Evolutionary conservation across 2,797 vertebrate genomes (phyloP), one percentile per base, ranked within the genome.

Genomic region (Siniperca undulata): DNA sequence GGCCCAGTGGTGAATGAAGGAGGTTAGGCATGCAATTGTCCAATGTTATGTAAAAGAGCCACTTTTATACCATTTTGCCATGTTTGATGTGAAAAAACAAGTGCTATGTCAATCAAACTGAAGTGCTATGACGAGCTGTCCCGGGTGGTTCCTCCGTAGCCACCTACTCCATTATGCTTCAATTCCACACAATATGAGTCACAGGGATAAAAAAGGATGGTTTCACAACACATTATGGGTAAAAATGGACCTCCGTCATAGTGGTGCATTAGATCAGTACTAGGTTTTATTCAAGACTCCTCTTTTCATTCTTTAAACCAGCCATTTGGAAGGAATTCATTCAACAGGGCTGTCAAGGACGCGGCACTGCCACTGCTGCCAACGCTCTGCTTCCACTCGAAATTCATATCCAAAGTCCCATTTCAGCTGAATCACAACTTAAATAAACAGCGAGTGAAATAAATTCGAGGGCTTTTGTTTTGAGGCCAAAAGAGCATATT

Each of bases 41-140:
- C 89, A 93, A 79, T 94, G 92, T 94, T 91, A 95, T 95, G 93
- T 88, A 89, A 95, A 95, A 92, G 88, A 94, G 88, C 34, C 81
- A 92, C 91, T 91, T 93, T 92, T 86, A 78, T 90, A 83, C 81
- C 78, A 77, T 89, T 92, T 91, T 44, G 82, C 86, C 88, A 87
- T 87, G 91, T 91, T 88, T 85, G 83, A 94, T 86, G 86, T 90
- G 91, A 80, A 87, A 86, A 80, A 88, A 84, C 74, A 82, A 87
- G 77, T 61, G 74, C 42, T 14, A 3, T 84, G 94, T 93, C 95
- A 95, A 89, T 95, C 95, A 95, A 92, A 91, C 68, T 86, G 69
- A 82, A 87, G 83, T 38, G 67, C 82, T 83, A 89, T 90, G 88
- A 94, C 30, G 78, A 83, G 83, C 81, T 80, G 84, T 89, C 85